Evolutionary conservation across 2,113 vertebrate genomes (phyloP).

Genomic region (Phrynocephalus versicolor): DNA sequence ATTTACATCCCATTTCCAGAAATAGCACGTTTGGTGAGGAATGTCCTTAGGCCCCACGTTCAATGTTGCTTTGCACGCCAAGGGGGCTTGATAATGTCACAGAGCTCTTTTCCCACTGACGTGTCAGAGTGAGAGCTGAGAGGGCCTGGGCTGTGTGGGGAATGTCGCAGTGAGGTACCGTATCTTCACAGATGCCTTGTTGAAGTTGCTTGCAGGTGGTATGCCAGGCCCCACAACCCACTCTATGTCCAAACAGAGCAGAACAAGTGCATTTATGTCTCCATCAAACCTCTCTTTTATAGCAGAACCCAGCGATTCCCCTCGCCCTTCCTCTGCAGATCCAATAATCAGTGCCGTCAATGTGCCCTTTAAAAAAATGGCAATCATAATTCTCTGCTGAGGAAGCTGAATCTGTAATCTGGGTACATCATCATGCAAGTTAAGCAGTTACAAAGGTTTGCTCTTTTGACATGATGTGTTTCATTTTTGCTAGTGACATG

Average conservation of each 20-base stretch:
- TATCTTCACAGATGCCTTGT: background rate
- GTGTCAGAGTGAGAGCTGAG: background rate
- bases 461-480: constrained; percentile 1
- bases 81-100: background rate
- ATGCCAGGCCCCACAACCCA: background rate
- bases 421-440: background rate
- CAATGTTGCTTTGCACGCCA: background rate
- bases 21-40: background rate
- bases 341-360: background rate
- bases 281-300: background rate
- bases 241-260: background rate
- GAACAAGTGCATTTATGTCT: background rate
- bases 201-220: background rate
- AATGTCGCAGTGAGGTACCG: background rate
- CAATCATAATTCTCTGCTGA: background rate
- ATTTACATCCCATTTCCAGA: background rate
- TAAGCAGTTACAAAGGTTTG: background rate
- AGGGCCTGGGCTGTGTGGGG: background rate
- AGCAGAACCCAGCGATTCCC: background rate
- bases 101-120: background rate
- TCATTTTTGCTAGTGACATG: background rate
- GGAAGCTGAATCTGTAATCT: background rate
- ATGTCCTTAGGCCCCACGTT: background rate
- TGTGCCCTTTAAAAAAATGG: background rate
- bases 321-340: background rate